Evolutionary conservation across 2,113 vertebrate species (phyloP).

Genomic region (Podarcis cretensis): DNA sequence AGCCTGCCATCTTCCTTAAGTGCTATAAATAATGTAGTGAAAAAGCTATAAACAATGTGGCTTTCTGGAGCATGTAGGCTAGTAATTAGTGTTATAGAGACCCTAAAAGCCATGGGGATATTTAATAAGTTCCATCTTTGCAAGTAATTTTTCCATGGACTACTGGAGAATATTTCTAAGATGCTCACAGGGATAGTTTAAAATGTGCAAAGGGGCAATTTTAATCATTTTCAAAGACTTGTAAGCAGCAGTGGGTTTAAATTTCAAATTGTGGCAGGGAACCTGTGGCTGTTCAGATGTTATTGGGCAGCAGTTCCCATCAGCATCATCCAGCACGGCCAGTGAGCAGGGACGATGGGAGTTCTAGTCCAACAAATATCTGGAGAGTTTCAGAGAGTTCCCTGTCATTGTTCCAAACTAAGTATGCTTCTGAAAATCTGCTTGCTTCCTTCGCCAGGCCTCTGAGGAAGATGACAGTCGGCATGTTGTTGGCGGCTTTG

Average conservation of each 20-base stretch:
- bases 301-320: neutral
- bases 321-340: neutral
- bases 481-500: conserved; percentile 90
- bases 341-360: neutral
- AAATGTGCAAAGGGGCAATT: neutral
- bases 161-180: neutral
- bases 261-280: neutral
- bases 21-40: neutral
- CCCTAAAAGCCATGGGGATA: neutral
- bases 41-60: neutral
- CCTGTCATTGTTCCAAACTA: neutral
- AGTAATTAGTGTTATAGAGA: neutral
- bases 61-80: neutral
- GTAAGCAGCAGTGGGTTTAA: neutral
- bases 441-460: conserved; percentile 74
- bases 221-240: neutral
- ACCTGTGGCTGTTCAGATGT: neutral
- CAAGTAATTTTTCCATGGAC: neutral
- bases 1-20: neutral
- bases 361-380: neutral
- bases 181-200: neutral
- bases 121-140: neutral
- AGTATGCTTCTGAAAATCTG: rapidly evolving
- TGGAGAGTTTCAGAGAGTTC: neutral
- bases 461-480: conserved; percentile 91